These are phyloP conservation scores for Triops cancriformis DNA, from an alignment of 1,140 invertebrate species.

Conservation along the genomic window DNA sequence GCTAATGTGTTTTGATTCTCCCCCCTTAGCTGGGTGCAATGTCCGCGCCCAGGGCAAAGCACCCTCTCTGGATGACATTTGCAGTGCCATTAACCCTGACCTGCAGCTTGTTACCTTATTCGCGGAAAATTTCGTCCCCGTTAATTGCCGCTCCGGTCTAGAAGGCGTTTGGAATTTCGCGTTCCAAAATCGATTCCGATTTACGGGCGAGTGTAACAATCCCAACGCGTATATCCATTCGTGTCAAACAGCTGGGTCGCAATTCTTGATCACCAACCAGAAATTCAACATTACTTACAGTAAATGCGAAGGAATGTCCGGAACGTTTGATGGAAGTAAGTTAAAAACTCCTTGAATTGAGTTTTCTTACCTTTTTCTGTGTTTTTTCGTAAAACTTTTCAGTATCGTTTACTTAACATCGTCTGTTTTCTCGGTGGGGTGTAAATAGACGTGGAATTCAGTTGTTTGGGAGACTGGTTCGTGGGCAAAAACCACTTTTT, in stretches of 20 bases:
- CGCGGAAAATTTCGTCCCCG: slow-evolving; percentile 78
- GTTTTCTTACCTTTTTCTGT: too few relatives aligned
- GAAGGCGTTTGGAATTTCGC: slow-evolving; percentile 94
- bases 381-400: too few relatives aligned
- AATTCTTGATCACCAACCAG: slow-evolving; percentile 93
- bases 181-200: slow-evolving; percentile 76
- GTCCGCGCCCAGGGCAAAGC: slow-evolving; percentile 45
- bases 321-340: slow-evolving; percentile 75
- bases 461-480: slow-evolving; percentile 90
- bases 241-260: slow-evolving; percentile 89
- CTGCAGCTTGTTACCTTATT: slow-evolving; percentile 78
- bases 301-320: slow-evolving; percentile 70
- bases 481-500: slow-evolving; percentile 91
- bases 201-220: slow-evolving; percentile 80
- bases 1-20: slow-evolving; percentile 30
- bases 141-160: slow-evolving; percentile 83
- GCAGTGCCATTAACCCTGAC: slow-evolving; percentile 58
- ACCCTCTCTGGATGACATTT: slow-evolving; percentile 67
- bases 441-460: slow-evolving; percentile 70
- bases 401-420: slow-evolving; percentile 27
- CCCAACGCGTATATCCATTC: slow-evolving; percentile 81
- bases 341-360: slow-evolving; percentile 23
- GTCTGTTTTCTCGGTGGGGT: slow-evolving; percentile 29
- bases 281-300: slow-evolving; percentile 93
- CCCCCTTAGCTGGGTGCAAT: slow-evolving; percentile 58